A percentile compares a stretch with the other conserved stretches of the same genome.
Conservation (phyloP, 2,888 invertebrate genomes). For the Luffia ferchaultella region DNA sequence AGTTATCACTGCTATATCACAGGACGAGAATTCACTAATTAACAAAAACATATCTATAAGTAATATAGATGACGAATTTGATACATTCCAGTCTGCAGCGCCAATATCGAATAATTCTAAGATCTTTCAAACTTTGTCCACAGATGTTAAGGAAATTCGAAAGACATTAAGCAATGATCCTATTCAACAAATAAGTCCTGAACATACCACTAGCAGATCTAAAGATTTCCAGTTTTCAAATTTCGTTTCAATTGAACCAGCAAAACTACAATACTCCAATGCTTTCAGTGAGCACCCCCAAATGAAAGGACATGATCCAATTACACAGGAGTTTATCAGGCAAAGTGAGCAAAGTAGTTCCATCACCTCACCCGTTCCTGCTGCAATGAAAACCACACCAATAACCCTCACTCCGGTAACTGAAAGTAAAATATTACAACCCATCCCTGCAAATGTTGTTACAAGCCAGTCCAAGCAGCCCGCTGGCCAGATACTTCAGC, state of each 20-base stretch:
- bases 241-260: background rate
- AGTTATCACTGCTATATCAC: background rate
- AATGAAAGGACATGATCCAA: background rate
- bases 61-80: constrained; percentile 45
- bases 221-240: background rate
- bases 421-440: constrained; percentile 25
- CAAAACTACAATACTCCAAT: background rate
- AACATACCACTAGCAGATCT: background rate
- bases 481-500: constrained; percentile 51
- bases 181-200: background rate
- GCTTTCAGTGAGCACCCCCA: background rate
- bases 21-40: background rate
- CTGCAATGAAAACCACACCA: background rate
- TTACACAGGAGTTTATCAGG: background rate
- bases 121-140: constrained; percentile 18
- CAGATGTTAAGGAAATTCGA: constrained; percentile 14
- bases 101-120: constrained; percentile 23
- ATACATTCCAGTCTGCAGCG: constrained; percentile 50
- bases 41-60: constrained; percentile 11
- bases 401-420: background rate
- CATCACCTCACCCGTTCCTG: background rate
- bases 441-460: constrained; percentile 18
- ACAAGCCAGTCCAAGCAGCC: constrained; percentile 15
- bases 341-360: too few relatives aligned
- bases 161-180: constrained; percentile 6